These are phyloP conservation scores for Hippasteria phrygiana DNA, from an alignment of 53 echinoderm and acorn worm genomes.

Conservation along the genomic window DNA sequence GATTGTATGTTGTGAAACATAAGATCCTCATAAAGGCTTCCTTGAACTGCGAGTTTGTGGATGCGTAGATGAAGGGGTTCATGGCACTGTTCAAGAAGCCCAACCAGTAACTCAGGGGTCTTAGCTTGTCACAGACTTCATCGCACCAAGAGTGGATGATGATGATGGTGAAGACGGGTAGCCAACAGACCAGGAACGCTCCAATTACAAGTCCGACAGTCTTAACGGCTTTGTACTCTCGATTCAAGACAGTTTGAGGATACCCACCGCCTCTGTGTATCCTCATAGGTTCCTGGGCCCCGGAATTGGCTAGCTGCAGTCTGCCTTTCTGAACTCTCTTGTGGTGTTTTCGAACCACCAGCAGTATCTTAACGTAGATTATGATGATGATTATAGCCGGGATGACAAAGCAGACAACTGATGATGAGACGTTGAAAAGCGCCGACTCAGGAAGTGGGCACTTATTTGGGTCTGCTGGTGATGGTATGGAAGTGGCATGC, in stretches of 20 bases:
- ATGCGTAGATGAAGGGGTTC: constrained; percentile 42
- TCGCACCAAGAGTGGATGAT: neutral
- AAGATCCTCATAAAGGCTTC: constrained; percentile 5
- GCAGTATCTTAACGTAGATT: neutral
- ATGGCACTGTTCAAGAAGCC: constrained; percentile 43
- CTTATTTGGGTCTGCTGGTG: neutral
- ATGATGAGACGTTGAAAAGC: neutral
- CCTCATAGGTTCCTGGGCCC: constrained; percentile 17
- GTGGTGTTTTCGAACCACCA: neutral
- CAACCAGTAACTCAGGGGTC: neutral
- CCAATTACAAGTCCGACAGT: constrained; percentile 24
- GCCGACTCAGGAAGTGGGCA: neutral
- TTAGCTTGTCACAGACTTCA: neutral
- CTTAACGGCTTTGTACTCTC: constrained; percentile 32
- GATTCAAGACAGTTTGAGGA: neutral
- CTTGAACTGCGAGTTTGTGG: constrained; percentile 17
- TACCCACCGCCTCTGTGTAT: neutral
- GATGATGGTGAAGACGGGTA: neutral
- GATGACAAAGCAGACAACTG: neutral
- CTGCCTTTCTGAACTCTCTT: constrained; percentile 4
- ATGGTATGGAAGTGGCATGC: neutral
- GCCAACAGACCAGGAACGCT: constrained; percentile 33
- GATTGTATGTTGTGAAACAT: neutral
- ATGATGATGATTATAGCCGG: neutral
- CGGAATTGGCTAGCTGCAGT: neutral